A percentile compares a stretch with the other conserved stretches of the same genome.
Evolutionary conservation across 1,140 invertebrate species (phyloP).

Genomic region (Harpegnathos saltator): DNA sequence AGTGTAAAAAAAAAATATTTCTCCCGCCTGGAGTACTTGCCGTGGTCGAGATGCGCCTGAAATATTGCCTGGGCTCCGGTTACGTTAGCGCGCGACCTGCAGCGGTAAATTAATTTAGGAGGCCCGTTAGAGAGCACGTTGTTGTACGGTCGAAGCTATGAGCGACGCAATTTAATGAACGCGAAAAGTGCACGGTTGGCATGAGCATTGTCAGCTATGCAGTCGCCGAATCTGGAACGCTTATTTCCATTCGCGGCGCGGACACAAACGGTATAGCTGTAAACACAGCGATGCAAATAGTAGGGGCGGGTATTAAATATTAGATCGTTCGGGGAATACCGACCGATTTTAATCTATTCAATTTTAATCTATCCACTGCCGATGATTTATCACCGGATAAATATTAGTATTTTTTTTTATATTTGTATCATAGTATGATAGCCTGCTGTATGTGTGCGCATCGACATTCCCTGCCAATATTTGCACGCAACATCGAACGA

Average conservation of each 20-base stretch:
- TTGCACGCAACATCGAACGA: too few relatives aligned
- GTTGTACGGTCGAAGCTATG: neutral
- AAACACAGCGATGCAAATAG: too few relatives aligned
- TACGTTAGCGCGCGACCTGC: neutral
- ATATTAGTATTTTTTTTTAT: neutral
- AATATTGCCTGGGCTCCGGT: neutral
- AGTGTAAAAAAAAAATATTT: neutral
- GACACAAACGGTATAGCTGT: neutral
- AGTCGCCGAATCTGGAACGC: neutral
- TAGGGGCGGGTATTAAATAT: neutral
- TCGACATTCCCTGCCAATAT: too few relatives aligned
- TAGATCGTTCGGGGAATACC: slow-evolving; percentile 18
- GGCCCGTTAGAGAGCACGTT: neutral
- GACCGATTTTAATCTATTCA: slow-evolving; percentile 14
- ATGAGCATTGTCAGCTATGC: neutral
- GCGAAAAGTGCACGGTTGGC: neutral
- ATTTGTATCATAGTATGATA: too few relatives aligned
- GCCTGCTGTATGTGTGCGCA: too few relatives aligned
- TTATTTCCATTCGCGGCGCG: slow-evolving; percentile 3
- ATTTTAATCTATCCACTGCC: neutral
- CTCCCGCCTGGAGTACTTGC: neutral
- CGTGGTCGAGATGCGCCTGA: neutral
- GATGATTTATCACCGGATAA: neutral
- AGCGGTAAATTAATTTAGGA: slow-evolving; percentile 21
- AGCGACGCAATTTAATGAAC: slow-evolving; percentile 22